phyloP scores from a whole-genome alignment of 2,888 invertebrate species.

The Polydesmus complanatus region DNA sequence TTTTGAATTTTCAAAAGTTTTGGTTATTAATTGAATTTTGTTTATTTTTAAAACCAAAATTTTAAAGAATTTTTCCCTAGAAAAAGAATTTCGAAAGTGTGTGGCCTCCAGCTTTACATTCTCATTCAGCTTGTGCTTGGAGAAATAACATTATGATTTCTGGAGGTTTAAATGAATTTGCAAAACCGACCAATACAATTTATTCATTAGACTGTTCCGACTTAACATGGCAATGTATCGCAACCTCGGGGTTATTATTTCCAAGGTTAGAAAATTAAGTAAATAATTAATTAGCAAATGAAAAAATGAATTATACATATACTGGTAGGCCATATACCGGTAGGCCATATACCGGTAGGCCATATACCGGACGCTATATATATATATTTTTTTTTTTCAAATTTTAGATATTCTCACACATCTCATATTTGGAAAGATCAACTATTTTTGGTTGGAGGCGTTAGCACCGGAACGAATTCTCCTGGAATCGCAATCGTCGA shows the following conservation, averaged over 20 bases:
- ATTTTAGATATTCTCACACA: slow-evolving; percentile 33
- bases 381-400: neutral
- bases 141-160: slow-evolving; percentile 24
- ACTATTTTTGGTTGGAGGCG: slow-evolving; percentile 32
- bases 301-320: too few relatives aligned
- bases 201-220: slow-evolving; percentile 21
- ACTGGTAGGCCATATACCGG: too few relatives aligned
- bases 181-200: slow-evolving; percentile 25
- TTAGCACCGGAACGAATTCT: slow-evolving; percentile 28
- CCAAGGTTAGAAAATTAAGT: slow-evolving; percentile 16
- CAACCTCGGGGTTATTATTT: slow-evolving; percentile 17
- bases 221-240: slow-evolving; percentile 23
- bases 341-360: too few relatives aligned
- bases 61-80: too few relatives aligned
- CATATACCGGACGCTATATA: neutral
- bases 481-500: slow-evolving; percentile 31
- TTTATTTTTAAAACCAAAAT: too few relatives aligned
- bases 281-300: too few relatives aligned
- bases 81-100: too few relatives aligned
- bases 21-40: neutral
- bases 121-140: slow-evolving; percentile 27
- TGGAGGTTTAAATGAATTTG: slow-evolving; percentile 27
- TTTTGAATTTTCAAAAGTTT: slow-evolving; percentile 22
- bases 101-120: slow-evolving; percentile 26
- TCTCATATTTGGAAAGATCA: slow-evolving; percentile 27